A percentile compares a stretch with the other conserved stretches of the same genome.
These are phyloP conservation scores for Zaprionus vittiger DNA, from an alignment of 1,140 invertebrate species.

Conservation along the genomic window DNA sequence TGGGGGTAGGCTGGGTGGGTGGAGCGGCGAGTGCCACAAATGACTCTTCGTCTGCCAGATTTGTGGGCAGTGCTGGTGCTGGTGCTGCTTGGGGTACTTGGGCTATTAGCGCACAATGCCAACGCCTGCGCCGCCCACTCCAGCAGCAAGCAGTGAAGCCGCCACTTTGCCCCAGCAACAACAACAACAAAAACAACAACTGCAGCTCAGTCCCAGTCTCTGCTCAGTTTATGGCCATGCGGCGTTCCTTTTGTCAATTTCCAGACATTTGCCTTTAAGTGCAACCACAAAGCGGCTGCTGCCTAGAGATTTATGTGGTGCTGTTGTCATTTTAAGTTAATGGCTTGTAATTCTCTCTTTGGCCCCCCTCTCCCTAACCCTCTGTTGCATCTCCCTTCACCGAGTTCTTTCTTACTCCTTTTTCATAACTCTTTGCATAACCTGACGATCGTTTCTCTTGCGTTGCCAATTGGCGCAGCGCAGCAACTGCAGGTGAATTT, in stretches of 20 bases:
- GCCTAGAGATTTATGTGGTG: conserved; percentile 71
- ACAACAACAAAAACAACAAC: neutral
- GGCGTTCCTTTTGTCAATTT: conserved; percentile 67
- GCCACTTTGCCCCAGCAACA: conserved; percentile 21
- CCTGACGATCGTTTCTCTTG: conserved; percentile 31
- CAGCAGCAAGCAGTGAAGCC: conserved; percentile 7
- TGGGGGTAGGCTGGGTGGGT: neutral
- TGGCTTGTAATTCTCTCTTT: conserved; percentile 60
- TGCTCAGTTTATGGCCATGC: conserved; percentile 43
- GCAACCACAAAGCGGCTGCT: conserved; percentile 50
- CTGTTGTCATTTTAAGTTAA: conserved; percentile 77
- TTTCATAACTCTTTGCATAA: conserved; percentile 55
- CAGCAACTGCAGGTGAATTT: conserved; percentile 68
- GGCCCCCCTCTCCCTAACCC: neutral
- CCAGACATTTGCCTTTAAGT: conserved; percentile 70
- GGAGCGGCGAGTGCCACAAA: conserved; percentile 45
- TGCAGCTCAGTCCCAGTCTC: conserved; percentile 9
- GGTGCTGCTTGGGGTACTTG: conserved; percentile 37
- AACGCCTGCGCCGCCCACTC: conserved; percentile 43
- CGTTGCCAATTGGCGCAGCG: conserved; percentile 28
- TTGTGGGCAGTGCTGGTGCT: conserved; percentile 39
- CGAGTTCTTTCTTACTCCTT: conserved; percentile 1
- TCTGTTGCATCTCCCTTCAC: conserved; percentile 2
- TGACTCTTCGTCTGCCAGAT: conserved; percentile 47
- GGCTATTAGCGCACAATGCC: conserved; percentile 65